phyloP scores from a whole-genome alignment of 2,888 invertebrate genomes.

The Heliconius cydno region DNA sequence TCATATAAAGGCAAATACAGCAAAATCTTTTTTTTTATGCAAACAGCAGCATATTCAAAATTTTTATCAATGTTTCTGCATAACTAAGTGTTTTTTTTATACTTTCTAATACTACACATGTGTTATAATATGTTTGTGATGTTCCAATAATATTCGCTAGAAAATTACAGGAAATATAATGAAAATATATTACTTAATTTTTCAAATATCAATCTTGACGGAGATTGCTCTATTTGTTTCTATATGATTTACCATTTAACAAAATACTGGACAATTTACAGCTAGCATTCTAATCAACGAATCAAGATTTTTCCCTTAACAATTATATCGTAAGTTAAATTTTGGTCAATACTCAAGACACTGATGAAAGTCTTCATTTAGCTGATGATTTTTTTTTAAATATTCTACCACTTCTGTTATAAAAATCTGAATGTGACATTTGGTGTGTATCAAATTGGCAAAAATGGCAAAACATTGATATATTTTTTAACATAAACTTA shows the following conservation, averaged over 20 bases:
- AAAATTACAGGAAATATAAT: slow-evolving; percentile 1
- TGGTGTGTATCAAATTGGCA: background rate
- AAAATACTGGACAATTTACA: slow-evolving; percentile 42
- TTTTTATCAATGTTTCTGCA: too few relatives aligned
- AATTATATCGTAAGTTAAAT: slow-evolving; percentile 34
- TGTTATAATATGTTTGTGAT: background rate
- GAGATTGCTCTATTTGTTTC: slow-evolving; percentile 1
- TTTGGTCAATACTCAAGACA: slow-evolving; percentile 27
- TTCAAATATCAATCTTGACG: background rate
- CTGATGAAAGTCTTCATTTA: slow-evolving; percentile 19
- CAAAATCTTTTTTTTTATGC: background rate
- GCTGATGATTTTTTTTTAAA: background rate
- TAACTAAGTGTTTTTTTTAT: background rate
- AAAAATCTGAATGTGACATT: background rate
- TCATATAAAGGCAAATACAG: slow-evolving; percentile 1
- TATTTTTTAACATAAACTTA: background rate
- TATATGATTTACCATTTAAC: slow-evolving; percentile 22
- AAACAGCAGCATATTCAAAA: too few relatives aligned
- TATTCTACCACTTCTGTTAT: background rate
- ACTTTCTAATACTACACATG: background rate
- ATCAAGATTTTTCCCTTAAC: slow-evolving; percentile 24
- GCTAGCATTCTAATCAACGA: slow-evolving; percentile 50
- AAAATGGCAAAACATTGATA: background rate
- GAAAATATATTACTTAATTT: background rate
- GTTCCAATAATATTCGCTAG: background rate